phyloP scores from a whole-genome alignment of 2,113 vertebrate species.

The Nothocercus nigrocapillus region DNA sequence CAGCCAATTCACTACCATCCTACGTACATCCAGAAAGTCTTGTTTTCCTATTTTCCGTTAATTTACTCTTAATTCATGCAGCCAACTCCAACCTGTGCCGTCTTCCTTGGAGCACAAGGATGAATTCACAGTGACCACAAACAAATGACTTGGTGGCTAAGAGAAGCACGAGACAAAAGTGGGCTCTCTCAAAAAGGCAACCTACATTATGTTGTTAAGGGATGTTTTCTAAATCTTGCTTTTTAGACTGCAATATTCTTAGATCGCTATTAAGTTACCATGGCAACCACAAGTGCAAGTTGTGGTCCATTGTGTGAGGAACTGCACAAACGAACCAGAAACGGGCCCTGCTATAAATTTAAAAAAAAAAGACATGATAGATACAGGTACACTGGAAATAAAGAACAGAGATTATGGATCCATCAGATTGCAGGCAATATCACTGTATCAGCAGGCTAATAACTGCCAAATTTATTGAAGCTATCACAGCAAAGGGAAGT shows the following conservation, averaged over 20 bases:
- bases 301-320: background rate
- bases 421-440: no score
- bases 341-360: background rate
- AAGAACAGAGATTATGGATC: background rate
- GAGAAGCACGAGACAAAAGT: background rate
- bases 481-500: background rate
- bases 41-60: background rate
- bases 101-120: background rate
- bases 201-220: background rate
- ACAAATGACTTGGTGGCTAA: background rate
- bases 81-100: background rate
- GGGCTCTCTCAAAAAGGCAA: background rate
- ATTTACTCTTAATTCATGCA: background rate
- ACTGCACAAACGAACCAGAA: background rate
- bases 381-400: background rate
- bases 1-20: background rate
- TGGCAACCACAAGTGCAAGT: conserved; percentile 7
- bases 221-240: background rate
- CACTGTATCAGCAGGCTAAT: background rate
- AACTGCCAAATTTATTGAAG: background rate
- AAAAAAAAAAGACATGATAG: background rate
- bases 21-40: background rate
- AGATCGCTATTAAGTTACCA: background rate
- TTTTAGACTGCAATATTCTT: background rate
- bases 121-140: background rate